Percentiles rank a stretch among this genome's conserved stretches.
phyloP scores from a whole-genome alignment of 2,888 invertebrate genomes.

The Mesorhabditis belari region DNA sequence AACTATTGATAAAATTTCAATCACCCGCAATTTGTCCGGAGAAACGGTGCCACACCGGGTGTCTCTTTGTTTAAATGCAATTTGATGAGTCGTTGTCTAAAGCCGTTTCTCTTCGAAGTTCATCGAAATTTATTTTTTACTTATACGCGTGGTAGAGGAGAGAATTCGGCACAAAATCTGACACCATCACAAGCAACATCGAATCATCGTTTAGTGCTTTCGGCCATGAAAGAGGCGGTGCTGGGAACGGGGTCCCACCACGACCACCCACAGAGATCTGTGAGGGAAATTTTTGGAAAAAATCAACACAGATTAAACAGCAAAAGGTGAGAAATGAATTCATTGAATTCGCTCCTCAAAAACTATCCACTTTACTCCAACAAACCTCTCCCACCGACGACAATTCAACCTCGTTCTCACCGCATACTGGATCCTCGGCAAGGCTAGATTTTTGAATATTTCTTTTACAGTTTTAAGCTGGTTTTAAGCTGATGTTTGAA shows the following conservation, averaged over 20 bases:
- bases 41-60: constrained; percentile 25
- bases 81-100: constrained; percentile 26
- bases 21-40: constrained; percentile 30
- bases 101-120: neutral
- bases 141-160: constrained; percentile 49
- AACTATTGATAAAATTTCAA: no score
- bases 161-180: constrained; percentile 47
- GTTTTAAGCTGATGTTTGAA: neutral
- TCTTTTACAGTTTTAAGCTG: no score
- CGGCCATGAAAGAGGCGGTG: constrained; percentile 22
- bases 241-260: constrained; percentile 30
- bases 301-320: no score
- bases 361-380: no score
- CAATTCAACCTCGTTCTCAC: constrained; percentile 27
- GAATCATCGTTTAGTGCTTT: constrained; percentile 12
- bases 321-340: no score
- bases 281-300: no score
- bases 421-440: constrained; percentile 30
- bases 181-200: constrained; percentile 44
- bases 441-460: constrained; percentile 13
- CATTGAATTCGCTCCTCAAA: no score
- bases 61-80: constrained; percentile 22
- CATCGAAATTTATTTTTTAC: constrained; percentile 11
- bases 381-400: constrained; percentile 29
- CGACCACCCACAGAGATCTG: constrained; percentile 18